Percentiles rank a stretch among this genome's conserved stretches.
Conservation (phyloP, 2,113 vertebrate genomes). For the Coptodon bakossiorum region DNA sequence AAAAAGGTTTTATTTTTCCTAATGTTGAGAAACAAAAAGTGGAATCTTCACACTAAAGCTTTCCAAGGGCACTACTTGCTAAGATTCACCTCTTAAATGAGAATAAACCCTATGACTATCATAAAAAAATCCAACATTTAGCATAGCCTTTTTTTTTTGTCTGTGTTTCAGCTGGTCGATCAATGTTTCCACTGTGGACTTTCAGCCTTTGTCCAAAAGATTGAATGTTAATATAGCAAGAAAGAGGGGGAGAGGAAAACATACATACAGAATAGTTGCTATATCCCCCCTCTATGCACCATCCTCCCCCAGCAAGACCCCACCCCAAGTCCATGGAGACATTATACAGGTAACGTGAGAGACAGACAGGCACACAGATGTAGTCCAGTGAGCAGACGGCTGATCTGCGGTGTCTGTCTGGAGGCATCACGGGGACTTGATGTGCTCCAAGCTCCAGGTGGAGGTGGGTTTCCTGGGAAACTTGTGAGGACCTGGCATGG, state of each 20-base stretch:
- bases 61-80: constrained; percentile 84
- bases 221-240: constrained; percentile 44
- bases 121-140: constrained; percentile 57
- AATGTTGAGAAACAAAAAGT: constrained; percentile 55
- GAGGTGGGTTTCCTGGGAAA: constrained; percentile 27
- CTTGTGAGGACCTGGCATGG: constrained; percentile 22
- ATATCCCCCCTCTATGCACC: constrained; percentile 35
- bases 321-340: constrained; percentile 46
- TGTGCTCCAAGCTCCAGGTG: constrained; percentile 41
- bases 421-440: constrained; percentile 11
- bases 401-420: constrained; percentile 43
- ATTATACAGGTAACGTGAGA: constrained; percentile 39
- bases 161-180: constrained; percentile 49
- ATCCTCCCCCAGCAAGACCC: constrained; percentile 33
- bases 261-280: constrained; percentile 48
- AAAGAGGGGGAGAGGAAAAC: constrained; percentile 27
- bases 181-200: constrained; percentile 29
- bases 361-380: constrained; percentile 45
- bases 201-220: constrained; percentile 41
- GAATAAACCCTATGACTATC: constrained; percentile 72
- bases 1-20: constrained; percentile 49
- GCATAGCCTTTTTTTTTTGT: constrained; percentile 46
- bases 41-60: constrained; percentile 88
- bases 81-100: constrained; percentile 90
- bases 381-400: constrained; percentile 38